Conservation (phyloP, 2,797 vertebrate species). For the Pristis pectinata region DNA sequence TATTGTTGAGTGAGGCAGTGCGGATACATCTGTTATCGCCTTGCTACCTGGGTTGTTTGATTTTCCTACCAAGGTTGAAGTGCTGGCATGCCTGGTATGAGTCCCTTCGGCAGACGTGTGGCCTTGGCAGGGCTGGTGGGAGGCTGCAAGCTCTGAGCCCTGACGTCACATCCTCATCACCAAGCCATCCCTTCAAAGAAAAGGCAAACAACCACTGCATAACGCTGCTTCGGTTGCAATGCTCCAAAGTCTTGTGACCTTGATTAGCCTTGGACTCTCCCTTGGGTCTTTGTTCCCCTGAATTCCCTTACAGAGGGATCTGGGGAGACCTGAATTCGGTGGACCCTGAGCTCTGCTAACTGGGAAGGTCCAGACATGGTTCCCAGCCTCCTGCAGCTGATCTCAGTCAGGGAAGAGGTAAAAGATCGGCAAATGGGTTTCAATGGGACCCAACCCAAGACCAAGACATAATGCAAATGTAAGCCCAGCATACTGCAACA, state of each 20-base stretch:
- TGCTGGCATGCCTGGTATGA: not conserved
- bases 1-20: not conserved
- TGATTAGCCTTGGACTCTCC: not conserved
- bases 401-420: not conserved
- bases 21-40: not conserved
- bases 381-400: not conserved
- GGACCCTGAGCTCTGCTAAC: not conserved
- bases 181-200: not conserved
- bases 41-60: not conserved
- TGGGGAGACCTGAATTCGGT: not conserved
- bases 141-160: not conserved
- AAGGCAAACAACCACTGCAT: not conserved
- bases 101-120: not conserved
- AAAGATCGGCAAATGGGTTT: not conserved
- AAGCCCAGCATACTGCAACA: not conserved
- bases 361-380: not conserved
- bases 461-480: too few species aligned
- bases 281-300: not conserved
- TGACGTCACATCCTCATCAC: not conserved
- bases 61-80: not conserved
- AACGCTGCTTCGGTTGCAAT: not conserved
- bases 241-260: constrained; percentile 11
- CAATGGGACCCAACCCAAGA: not conserved
- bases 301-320: not conserved
- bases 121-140: not conserved